Evolutionary conservation across 2,797 vertebrate genomes (phyloP), one percentile per base, ranked within the genome.

Genomic region (Orestias chungarensis): DNA sequence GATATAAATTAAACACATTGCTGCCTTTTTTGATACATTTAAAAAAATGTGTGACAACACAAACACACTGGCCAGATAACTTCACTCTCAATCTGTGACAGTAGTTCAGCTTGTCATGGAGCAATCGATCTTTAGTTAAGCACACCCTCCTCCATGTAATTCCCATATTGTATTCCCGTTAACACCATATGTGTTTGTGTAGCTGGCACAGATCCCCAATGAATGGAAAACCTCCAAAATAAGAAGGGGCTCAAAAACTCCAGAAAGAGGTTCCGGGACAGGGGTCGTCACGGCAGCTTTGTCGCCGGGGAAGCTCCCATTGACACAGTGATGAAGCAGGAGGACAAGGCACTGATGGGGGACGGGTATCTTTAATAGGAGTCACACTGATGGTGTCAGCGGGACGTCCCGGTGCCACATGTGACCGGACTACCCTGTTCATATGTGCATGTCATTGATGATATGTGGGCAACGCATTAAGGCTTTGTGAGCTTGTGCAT

Each of bases 201-300:
- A 75, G 68, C 82, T 93, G 91, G 91, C 92, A 89, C 84, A 81
- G 70, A 81, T 73, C 47, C 66, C 82, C 79, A 79, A 94, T 95
- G 94, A 94, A 94, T 94, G 77, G 73, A 94, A 92, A 86, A 76
- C 50, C 82, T 76, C 73, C 64, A 49, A 83, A 87, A 89, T 76
- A 79, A 87, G 79, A 82, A 69, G 71, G 71, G 73, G 66, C 6
- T 49, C 84, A 88, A 74, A 80, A 71, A 88, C 76, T 82, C 65
- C 71, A 62, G 66, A 47, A 87, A 85, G 42, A 82, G 61, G 68
- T 72, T 61, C 33, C 10, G 17, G 73, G 71, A 87, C 57, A 75
- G 90, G 91, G 93, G 94, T 94, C 92, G 93, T 95, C 93, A 95
- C 89, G 90, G 85, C 80, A 89, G 93, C 91, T 95, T 95, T 94